Evolutionary conservation across 2,797 vertebrate genomes (phyloP).

Genomic region (Parauchenoglanis ngamensis): DNA sequence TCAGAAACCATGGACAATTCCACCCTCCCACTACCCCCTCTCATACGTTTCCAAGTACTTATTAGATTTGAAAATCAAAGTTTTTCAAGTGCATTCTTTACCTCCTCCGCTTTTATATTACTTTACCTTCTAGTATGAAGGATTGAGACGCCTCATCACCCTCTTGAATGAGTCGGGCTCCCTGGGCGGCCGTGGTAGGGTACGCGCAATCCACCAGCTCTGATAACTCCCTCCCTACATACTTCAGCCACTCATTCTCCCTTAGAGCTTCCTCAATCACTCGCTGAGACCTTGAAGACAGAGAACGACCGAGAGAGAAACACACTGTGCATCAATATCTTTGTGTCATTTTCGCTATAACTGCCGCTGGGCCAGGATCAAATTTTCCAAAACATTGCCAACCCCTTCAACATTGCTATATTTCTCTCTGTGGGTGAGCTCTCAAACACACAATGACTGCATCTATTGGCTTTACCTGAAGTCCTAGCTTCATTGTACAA

Average conservation of each 20-base stretch:
- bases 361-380: conserved; percentile 7
- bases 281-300: conserved; percentile 67
- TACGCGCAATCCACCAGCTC: conserved; percentile 71
- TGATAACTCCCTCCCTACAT: conserved; percentile 68
- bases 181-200: conserved; percentile 65
- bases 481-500: neutral
- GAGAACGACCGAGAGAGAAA: conserved; percentile 5
- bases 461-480: neutral
- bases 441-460: neutral
- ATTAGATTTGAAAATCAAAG: neutral
- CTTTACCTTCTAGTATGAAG: conserved; percentile 76
- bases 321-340: neutral
- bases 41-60: neutral
- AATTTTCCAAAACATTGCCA: conserved; percentile 22
- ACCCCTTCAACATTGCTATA: neutral
- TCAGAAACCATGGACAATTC: neutral
- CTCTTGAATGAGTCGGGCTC: conserved; percentile 72
- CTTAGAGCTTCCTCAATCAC: conserved; percentile 70
- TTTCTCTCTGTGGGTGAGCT: neutral
- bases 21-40: neutral
- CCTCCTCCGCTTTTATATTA: neutral
- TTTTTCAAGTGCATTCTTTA: neutral
- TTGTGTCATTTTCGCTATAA: neutral
- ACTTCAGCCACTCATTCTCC: conserved; percentile 75
- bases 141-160: conserved; percentile 70